Evolutionary conservation across 2,113 vertebrate genomes (phyloP).

Genomic region (Platanista minor): DNA sequence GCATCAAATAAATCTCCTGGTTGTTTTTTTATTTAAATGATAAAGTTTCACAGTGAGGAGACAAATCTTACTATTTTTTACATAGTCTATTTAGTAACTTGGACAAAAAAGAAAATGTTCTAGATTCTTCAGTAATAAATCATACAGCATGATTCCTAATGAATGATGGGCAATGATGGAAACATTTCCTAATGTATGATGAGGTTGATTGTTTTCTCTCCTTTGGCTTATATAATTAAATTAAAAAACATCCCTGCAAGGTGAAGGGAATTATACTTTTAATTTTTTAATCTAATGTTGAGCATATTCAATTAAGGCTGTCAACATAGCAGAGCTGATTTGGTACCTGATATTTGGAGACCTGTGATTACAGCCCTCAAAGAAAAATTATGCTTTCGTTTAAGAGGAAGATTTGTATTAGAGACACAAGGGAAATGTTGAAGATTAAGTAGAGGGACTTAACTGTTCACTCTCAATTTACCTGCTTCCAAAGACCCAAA

Average conservation of each 20-base stretch:
- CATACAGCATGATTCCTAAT: background rate
- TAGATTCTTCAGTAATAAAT: background rate
- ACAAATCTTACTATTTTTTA: background rate
- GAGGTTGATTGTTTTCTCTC: background rate
- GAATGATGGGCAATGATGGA: background rate
- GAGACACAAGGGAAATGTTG: slow-evolving; percentile 40
- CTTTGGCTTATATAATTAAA: slow-evolving; percentile 28
- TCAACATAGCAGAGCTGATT: slow-evolving; percentile 26
- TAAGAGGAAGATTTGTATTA: slow-evolving; percentile 22
- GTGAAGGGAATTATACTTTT: slow-evolving; percentile 37
- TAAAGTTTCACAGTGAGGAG: background rate
- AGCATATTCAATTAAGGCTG: slow-evolving; percentile 25
- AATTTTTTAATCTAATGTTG: slow-evolving; percentile 36
- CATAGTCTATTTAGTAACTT: background rate
- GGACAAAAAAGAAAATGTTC: background rate
- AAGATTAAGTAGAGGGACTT: background rate
- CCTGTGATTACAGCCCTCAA: background rate
- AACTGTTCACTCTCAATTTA: slow-evolving; percentile 33
- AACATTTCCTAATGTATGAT: background rate
- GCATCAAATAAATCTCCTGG: background rate
- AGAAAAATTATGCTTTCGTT: slow-evolving; percentile 19
- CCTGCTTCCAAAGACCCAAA: slow-evolving; percentile 37
- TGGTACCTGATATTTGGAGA: slow-evolving; percentile 47
- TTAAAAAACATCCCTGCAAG: background rate
- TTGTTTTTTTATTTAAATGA: background rate